These are phyloP conservation scores for Habropoda laboriosa DNA, from an alignment of 1,140 invertebrate species.

Conservation along the genomic window DNA sequence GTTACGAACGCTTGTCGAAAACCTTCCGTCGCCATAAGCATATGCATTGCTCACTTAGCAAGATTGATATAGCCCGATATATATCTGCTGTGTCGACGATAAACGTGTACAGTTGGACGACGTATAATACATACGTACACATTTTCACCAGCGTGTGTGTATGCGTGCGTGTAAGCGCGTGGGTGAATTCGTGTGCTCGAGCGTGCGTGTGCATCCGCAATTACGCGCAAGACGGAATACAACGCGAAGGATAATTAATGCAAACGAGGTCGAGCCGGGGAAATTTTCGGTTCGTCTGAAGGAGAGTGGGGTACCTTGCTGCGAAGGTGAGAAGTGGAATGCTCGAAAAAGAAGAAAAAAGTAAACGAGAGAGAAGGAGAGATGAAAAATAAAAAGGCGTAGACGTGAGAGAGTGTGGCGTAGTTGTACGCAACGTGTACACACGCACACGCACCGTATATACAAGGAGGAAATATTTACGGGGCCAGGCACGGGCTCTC, in stretches of 20 bases:
- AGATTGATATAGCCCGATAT: conserved; percentile 72
- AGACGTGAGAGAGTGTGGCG: background rate
- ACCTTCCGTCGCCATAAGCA: conserved; percentile 69
- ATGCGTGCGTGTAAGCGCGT: background rate
- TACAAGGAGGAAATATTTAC: conserved; percentile 52
- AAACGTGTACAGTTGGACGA: conserved; percentile 14
- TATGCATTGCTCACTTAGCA: conserved; percentile 79
- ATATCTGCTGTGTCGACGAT: conserved; percentile 39
- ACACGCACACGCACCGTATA: too few relatives aligned
- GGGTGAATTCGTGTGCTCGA: conserved; percentile 36
- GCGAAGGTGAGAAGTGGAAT: conserved; percentile 62
- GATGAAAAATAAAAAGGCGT: background rate
- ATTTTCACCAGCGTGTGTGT: too few relatives aligned
- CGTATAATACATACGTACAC: too few relatives aligned
- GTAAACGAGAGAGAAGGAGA: background rate
- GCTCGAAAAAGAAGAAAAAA: conserved; percentile 18
- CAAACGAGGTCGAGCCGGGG: conserved; percentile 53
- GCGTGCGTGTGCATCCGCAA: conserved; percentile 68
- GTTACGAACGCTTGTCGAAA: conserved; percentile 35
- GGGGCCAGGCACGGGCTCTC: conserved; percentile 33
- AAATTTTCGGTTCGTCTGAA: conserved; percentile 59
- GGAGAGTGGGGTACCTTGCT: conserved; percentile 26
- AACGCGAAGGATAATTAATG: conserved; percentile 66
- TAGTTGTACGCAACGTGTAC: too few relatives aligned
- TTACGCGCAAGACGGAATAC: conserved; percentile 63